phyloP scores from a whole-genome alignment of 2,797 vertebrate species.

The Sebastes vulpes region DNA sequence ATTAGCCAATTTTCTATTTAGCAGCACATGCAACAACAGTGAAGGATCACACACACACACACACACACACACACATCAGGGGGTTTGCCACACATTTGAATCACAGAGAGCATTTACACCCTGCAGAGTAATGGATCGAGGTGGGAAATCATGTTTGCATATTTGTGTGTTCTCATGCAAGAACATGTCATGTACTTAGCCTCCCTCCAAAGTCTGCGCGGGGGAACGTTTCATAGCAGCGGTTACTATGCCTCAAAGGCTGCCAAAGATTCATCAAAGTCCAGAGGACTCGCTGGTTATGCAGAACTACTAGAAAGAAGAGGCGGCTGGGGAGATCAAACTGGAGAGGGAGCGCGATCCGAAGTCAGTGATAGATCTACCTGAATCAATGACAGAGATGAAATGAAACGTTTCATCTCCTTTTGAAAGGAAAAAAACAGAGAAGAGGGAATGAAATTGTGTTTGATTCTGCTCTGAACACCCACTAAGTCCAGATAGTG shows the following conservation, averaged over 20 bases:
- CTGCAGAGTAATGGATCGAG: constrained; percentile 32
- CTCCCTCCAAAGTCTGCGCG: constrained; percentile 12
- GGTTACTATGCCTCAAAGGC: constrained; percentile 52
- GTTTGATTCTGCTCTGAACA: constrained; percentile 47
- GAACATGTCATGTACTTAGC: constrained; percentile 17
- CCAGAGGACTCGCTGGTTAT: constrained; percentile 44
- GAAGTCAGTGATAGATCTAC: constrained; percentile 55
- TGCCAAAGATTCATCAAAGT: constrained; percentile 61
- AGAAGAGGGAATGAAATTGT: constrained; percentile 17
- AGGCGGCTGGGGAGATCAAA: constrained; percentile 51
- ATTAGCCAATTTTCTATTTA: not conserved
- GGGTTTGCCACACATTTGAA: constrained; percentile 21
- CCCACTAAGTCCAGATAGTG: constrained; percentile 41
- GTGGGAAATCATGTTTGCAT: constrained; percentile 22
- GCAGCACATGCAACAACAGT: constrained; percentile 4
- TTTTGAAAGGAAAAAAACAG: constrained; percentile 35
- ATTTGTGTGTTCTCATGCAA: not conserved
- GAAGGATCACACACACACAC: not conserved
- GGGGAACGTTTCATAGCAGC: constrained; percentile 41
- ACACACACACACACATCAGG: not conserved
- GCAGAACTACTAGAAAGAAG: constrained; percentile 38
- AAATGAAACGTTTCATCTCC: constrained; percentile 65
- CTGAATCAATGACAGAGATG: constrained; percentile 64
- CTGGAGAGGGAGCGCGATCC: constrained; percentile 12
- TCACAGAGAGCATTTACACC: constrained; percentile 21